These are phyloP conservation scores for Paralinhomoeus sp. DNA, from an alignment of 2,888 invertebrate species.

Conservation along the genomic window DNA sequence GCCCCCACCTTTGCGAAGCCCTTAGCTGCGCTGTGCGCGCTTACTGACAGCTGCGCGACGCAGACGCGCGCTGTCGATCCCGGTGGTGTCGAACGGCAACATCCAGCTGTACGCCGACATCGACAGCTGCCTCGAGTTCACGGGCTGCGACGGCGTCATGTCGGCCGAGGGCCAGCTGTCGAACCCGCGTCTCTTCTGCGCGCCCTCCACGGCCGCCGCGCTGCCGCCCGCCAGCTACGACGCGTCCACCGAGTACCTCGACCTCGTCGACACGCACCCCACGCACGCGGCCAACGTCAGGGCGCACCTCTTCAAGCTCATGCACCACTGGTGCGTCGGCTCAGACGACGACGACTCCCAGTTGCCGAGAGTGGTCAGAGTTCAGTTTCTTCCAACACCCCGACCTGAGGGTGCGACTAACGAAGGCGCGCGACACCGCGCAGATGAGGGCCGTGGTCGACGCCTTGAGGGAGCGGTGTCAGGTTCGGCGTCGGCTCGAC, in stretches of 20 bases:
- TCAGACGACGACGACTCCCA: neutral
- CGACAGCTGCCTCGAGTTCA: slow-evolving; percentile 53
- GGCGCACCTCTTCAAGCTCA: slow-evolving; percentile 86
- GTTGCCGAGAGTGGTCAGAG: neutral
- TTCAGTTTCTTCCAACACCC: slow-evolving; percentile 15
- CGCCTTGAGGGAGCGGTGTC: neutral
- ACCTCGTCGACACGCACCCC: slow-evolving; percentile 54
- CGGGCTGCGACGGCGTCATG: slow-evolving; percentile 48
- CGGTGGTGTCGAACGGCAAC: slow-evolving; percentile 92
- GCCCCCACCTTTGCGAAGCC: too few relatives aligned
- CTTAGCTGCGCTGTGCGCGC: too few relatives aligned
- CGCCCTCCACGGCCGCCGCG: neutral
- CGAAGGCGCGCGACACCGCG: slow-evolving; percentile 10
- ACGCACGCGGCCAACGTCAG: slow-evolving; percentile 68
- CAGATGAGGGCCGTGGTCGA: slow-evolving; percentile 8
- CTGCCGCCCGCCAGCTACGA: slow-evolving; percentile 42
- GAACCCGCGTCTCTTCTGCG: slow-evolving; percentile 70
- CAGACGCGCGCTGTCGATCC: slow-evolving; percentile 61
- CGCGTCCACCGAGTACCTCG: slow-evolving; percentile 63
- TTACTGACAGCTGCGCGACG: neutral
- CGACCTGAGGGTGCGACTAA: slow-evolving; percentile 15
- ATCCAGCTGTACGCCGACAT: slow-evolving; percentile 73
- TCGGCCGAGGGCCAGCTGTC: slow-evolving; percentile 72
- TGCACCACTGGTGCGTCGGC: slow-evolving; percentile 51
- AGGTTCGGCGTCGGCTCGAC: neutral